Base-by-base conservation (phyloP, 1,140 invertebrate genomes). In the Papilio dardanus region DNA sequence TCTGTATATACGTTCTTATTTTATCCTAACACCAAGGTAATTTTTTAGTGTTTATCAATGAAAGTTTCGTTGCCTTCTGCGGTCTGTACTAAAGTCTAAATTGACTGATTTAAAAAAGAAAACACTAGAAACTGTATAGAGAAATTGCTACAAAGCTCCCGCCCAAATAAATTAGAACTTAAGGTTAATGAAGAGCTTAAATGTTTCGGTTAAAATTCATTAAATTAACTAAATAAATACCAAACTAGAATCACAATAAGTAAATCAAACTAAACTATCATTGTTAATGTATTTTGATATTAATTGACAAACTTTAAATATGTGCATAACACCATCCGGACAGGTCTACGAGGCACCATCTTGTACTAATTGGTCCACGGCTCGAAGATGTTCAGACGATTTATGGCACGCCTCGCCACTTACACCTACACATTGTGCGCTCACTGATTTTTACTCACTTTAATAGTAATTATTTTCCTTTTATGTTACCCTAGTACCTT, bases 311-410 rank as follows among this genome's bases (percentile, higher is more conserved):
- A 67, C 16, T 67, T 67, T 67, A 67, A 33, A 30, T 67, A 74
- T 3, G 69, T 73, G 71, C 80, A 86, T 87, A 77, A 76, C 4
- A 12, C 30, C 37, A 31, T 83, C 84, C 83, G 71, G 73, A 74
- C 77, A 82, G 76, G 77, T 81, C 79, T 79, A 83, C 68, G 85
- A n/a, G n/a, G 90, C 84, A 86, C 83, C 90, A 92, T 91, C 91
- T 92, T 92, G 91, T 83, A 84, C 89, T 92, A 92, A 92, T 92
- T 92, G 88, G 91, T 90, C 84, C 84, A 79, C 83, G 86, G 84
- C 79, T 86, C 87, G 88, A 88, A 89, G 89, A 92, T 89, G 86
- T 83, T 85, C 83, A 73, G 82, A 87, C 85, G 85, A 92, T 91
- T 92, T 92, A 92, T 91, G 66, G 85, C 83, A 77, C 76, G 81